Conservation (phyloP, 1,140 invertebrate genomes). For the Brachionus paranguensis region DNA sequence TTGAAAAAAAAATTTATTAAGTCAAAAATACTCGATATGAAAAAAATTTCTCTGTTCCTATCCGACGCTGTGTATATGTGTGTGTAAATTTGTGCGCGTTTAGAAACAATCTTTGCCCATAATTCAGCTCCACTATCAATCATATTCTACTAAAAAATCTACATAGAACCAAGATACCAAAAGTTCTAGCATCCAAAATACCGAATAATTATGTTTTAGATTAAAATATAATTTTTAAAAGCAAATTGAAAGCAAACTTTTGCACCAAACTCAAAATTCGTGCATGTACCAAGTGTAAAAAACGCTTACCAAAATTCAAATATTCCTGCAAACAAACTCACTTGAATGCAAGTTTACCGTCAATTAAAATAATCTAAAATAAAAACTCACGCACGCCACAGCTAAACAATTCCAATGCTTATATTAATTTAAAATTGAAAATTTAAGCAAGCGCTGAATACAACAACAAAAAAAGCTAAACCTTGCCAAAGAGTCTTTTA, state of each 20-base stretch:
- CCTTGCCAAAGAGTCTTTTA: not conserved
- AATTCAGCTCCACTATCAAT: not conserved
- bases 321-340: not conserved
- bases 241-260: not conserved
- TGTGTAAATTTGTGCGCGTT: not conserved
- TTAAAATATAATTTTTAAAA: not conserved
- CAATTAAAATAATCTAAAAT: not conserved
- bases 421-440: conserved; percentile 6
- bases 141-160: not conserved
- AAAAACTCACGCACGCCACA: conserved; percentile 26
- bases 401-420: conserved; percentile 20
- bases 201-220: not conserved
- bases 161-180: not conserved
- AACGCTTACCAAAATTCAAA: not conserved
- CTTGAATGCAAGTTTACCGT: not conserved
- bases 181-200: not conserved
- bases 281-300: not conserved
- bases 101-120: not conserved
- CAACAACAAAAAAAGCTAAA: conserved; percentile 19
- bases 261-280: not conserved
- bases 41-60: conserved; percentile 21
- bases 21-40: not conserved
- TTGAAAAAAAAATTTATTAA: not conserved
- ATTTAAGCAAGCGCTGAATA: conserved; percentile 2
- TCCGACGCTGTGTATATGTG: conserved; percentile 17